Evolutionary conservation across 2,113 vertebrate genomes (phyloP).

Genomic region (Vombatus ursinus): DNA sequence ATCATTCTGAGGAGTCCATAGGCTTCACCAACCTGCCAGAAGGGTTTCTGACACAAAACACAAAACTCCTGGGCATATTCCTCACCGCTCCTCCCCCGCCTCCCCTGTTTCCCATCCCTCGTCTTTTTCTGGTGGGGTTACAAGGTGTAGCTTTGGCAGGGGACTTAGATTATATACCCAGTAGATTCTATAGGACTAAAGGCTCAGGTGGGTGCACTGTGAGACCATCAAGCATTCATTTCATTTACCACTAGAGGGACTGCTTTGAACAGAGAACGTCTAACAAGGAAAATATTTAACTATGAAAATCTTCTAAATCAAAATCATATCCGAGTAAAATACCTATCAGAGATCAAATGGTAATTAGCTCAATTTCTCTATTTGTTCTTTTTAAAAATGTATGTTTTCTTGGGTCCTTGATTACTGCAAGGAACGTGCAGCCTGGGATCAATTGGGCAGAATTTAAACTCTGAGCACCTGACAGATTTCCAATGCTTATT

Average conservation of each 20-base stretch:
- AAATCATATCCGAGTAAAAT: background rate
- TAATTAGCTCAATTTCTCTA: background rate
- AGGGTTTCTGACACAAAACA: background rate
- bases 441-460: background rate
- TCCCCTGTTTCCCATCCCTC: background rate
- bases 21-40: background rate
- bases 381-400: background rate
- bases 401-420: background rate
- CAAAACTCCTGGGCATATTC: background rate
- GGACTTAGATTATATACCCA: constrained; percentile 58
- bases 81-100: too few relatives aligned
- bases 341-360: background rate
- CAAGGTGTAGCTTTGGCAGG: constrained; percentile 46
- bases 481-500: constrained; percentile 41
- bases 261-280: constrained; percentile 60
- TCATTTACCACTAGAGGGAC: constrained; percentile 60
- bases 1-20: background rate
- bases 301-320: constrained; percentile 16
- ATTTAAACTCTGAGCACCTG: background rate
- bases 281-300: constrained; percentile 43
- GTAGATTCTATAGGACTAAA: constrained; percentile 46
- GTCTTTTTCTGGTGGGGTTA: rapidly evolving
- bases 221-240: background rate
- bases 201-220: background rate
- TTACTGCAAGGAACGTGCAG: background rate